Base-by-base conservation (phyloP, 1,140 invertebrate genomes). In the Halyomorpha halys region DNA sequence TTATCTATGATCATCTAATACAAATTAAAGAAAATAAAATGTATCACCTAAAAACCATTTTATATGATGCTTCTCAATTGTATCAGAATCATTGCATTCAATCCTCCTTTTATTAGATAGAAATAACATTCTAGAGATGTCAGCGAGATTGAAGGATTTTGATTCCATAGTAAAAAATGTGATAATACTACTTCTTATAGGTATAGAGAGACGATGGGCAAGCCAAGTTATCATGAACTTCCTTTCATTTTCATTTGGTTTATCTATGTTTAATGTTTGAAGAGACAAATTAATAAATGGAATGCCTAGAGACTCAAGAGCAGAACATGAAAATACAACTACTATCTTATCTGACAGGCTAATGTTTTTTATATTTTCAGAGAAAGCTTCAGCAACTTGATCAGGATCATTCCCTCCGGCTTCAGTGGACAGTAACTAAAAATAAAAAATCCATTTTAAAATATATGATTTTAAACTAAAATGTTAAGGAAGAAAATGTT, bases 401-500 rank as follows among this genome's bases (percentile, higher is more conserved):
- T 62, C 44, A 19, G n/a, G 47, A 51, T 66, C 65, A 56, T 59
- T 54, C 9, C 61, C 59, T n/a, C 61, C 65, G 30, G 34, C 5
- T 25, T 63, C 61, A 3, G 25, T 21, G 1, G 14, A 45, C 30
- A 66, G 19, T 21, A 66, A 18, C 65, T 66, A 49, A 9, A 62
- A 64, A 60, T 18, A 51, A 13, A 45, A 62, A 14, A 39, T 6
- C 3, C 18, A 11, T 5, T 18, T 49, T 59, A 59, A 47, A 63
- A 49, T 63, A 18, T 23, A 51, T 51, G 15, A 13, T 63, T 6
- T 18, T 19, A 62, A 34, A 62, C 27, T 25, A n/a, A 25, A 59
- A 8, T 3, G 16, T 34, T 44, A 8, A 39, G 34, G 1, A 39
- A 19, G 15, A 18, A 44, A 34, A 13, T 4, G 34, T 44, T 30